Evolutionary conservation across 2,797 vertebrate genomes (phyloP).

Genomic region (Vireo griseus): DNA sequence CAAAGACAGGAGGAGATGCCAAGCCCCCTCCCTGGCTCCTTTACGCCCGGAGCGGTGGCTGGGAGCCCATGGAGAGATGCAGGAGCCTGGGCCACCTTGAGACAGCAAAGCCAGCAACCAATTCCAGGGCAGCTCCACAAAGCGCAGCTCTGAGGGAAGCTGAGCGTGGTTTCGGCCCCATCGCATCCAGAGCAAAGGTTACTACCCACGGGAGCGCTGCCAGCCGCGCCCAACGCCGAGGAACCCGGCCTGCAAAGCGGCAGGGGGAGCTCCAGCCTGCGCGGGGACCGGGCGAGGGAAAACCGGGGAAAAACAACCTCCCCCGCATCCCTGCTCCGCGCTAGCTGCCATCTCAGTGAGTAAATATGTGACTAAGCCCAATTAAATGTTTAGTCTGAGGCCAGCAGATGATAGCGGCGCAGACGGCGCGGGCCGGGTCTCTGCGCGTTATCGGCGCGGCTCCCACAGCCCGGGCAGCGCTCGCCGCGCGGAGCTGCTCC

Average conservation of each 20-base stretch:
- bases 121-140: neutral
- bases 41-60: fast-evolving
- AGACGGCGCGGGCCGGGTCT: neutral
- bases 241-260: neutral
- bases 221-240: neutral
- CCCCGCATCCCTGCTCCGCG: conserved; percentile 4
- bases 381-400: conserved; percentile 52
- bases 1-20: neutral
- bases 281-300: neutral
- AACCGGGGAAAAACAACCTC: neutral
- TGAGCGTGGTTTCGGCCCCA: fast-evolving
- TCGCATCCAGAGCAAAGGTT: neutral
- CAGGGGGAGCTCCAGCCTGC: conserved; percentile 75
- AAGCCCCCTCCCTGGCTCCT: neutral
- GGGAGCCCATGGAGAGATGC: neutral
- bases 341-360: conserved; percentile 48
- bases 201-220: neutral
- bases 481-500: neutral
- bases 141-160: neutral
- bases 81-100: neutral
- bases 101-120: neutral
- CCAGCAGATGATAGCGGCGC: conserved; percentile 21
- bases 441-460: neutral
- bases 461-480: neutral
- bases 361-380: conserved; percentile 61